These are phyloP conservation scores for Gadus chalcogrammus DNA, from an alignment of 2,113 vertebrate genomes.

Conservation along the genomic window DNA sequence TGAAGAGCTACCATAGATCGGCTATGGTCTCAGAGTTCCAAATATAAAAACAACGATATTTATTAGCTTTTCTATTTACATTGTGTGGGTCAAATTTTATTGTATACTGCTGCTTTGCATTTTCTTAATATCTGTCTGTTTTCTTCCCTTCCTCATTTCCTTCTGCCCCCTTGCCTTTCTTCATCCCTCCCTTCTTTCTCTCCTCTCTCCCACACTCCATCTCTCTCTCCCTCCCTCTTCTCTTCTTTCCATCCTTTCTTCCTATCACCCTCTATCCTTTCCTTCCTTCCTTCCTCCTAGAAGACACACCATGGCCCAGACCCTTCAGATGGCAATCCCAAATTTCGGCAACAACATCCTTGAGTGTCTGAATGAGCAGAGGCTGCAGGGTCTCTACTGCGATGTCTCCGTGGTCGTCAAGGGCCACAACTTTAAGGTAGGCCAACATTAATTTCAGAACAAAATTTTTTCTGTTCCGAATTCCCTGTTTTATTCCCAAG, in stretches of 20 bases:
- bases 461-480: too few species aligned
- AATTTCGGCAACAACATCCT: constrained; percentile 97
- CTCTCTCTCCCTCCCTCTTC: neutral
- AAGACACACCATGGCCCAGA: constrained; percentile 89
- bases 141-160: constrained; percentile 1
- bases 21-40: too few species aligned
- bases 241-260: constrained; percentile 4
- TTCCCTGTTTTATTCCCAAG: too few species aligned
- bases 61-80: too few species aligned
- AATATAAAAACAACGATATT: too few species aligned
- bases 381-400: constrained; percentile 95
- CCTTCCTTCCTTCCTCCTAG: constrained; percentile 33
- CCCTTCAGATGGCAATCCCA: constrained; percentile 97
- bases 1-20: too few species aligned
- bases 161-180: neutral
- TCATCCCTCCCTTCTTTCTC: neutral
- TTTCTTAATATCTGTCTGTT: neutral
- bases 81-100: too few species aligned
- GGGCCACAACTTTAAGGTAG: constrained; percentile 89
- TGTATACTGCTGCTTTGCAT: too few species aligned
- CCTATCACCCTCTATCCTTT: neutral
- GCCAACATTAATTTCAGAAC: neutral
- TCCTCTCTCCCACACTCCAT: too few species aligned
- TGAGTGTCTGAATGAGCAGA: constrained; percentile 97
- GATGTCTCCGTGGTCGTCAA: constrained; percentile 96